Base-by-base conservation (phyloP, 2,888 invertebrate genomes). In the Arenicola marina region DNA sequence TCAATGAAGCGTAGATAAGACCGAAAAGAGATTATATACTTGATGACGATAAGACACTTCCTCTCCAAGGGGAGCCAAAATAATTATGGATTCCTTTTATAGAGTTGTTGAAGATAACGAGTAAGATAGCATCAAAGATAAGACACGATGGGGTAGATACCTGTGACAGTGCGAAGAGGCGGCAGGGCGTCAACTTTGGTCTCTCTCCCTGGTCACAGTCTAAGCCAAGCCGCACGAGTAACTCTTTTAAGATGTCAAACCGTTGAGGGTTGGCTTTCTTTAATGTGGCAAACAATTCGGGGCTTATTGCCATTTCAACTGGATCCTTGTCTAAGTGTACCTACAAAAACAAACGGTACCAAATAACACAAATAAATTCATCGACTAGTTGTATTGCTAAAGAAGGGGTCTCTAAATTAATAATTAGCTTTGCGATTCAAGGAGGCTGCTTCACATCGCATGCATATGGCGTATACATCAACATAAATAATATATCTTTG, bases 321-420 rank as follows among this genome's bases (percentile, higher is more conserved):
- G 79, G 75, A 69, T 79, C 78, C 54, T 75, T 76, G 55, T 79
- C 78, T n/a, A 81, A 63, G 33, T 61, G 63, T 3, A 66, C 63
- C 69, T 72, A 61, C 4, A 66, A 31, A 32, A n/a, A 33, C 21
- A 51, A 51, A 51, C 18, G 38, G 18, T 38, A 38, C 11, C 38
- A 11, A 38, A 15, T 38, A 15, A 38, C 18, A 38, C 38, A 38
- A 38, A 38, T 38, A 38, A 38, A 38, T 38, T 11, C 38, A 38
- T 38, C 18, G 11, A 38, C 18, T 38, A 11, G 11, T 38, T 38
- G 11, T 38, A 38, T 38, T 11, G 38, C 11, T 15, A 38, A 38
- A n/a, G n/a, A n/a, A n/a, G n/a, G n/a, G n/a, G n/a, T n/a, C n/a
- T n/a, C n/a, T n/a, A n/a, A n/a, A n/a, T n/a, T n/a, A n/a, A n/a